Evolutionary conservation across 2,888 invertebrate genomes (phyloP).

Genomic region (Bugulina stolonifera): DNA sequence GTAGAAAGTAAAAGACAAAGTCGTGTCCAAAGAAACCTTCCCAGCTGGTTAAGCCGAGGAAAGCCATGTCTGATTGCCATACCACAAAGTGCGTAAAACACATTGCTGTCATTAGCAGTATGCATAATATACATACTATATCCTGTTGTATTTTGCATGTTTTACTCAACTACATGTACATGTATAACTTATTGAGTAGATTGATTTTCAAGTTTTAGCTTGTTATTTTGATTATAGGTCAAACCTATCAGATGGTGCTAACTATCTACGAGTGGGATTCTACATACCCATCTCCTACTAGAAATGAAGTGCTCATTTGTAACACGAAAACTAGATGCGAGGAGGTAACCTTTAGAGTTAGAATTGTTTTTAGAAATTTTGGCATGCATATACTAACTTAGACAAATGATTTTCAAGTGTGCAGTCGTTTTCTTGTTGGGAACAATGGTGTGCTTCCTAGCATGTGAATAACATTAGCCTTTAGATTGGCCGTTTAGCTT

Average conservation of each 20-base stretch:
- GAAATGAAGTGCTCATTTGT: conserved; percentile 19
- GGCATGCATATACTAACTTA: too few relatives aligned
- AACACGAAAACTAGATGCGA: not conserved
- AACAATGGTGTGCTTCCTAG: too few relatives aligned
- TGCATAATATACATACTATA: too few relatives aligned
- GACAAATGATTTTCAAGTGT: too few relatives aligned
- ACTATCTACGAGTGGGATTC: not conserved
- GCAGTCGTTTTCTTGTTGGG: too few relatives aligned
- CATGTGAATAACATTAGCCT: too few relatives aligned
- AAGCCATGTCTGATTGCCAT: conserved; percentile 10
- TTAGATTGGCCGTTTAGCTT: too few relatives aligned
- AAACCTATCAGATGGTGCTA: conserved; percentile 21
- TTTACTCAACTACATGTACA: too few relatives aligned
- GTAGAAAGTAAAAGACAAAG: not conserved
- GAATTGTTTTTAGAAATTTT: too few relatives aligned
- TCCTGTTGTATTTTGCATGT: too few relatives aligned
- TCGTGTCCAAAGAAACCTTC: not conserved
- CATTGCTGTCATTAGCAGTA: not conserved
- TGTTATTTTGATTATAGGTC: not conserved
- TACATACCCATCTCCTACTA: not conserved
- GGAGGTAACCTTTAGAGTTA: conserved; percentile 7
- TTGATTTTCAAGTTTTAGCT: not conserved
- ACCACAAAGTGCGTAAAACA: not conserved
- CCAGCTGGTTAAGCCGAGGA: not conserved
- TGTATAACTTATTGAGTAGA: too few relatives aligned